Percentiles rank a stretch among this genome's conserved stretches.
phyloP scores from a whole-genome alignment of 2,888 invertebrate genomes.

The Amphipoea lucens region DNA sequence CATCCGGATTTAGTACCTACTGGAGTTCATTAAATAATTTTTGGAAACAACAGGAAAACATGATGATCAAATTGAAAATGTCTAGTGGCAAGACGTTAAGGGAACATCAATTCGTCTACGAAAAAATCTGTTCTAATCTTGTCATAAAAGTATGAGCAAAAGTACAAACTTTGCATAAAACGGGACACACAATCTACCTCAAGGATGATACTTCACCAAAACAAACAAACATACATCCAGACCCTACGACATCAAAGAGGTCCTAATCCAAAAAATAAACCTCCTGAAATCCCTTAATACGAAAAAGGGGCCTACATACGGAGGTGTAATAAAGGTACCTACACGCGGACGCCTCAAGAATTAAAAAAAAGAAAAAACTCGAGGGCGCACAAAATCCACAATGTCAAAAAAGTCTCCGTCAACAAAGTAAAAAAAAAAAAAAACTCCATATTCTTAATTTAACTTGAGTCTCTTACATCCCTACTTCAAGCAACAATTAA shows the following conservation, averaged over 20 bases:
- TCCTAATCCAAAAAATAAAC: slow-evolving; percentile 88
- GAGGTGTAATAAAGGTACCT: slow-evolving; percentile 81
- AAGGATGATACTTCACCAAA: slow-evolving; percentile 69
- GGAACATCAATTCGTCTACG: no score
- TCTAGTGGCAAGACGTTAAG: background rate
- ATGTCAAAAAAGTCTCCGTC: slow-evolving; percentile 89
- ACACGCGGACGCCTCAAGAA: slow-evolving; percentile 87
- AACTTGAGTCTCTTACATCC: slow-evolving; percentile 90
- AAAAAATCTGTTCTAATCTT: slow-evolving; percentile 9
- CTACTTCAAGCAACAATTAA: slow-evolving; percentile 78
- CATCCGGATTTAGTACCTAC: slow-evolving; percentile 29
- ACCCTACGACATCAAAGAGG: slow-evolving; percentile 83
- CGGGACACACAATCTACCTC: slow-evolving; percentile 41
- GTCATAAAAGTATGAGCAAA: slow-evolving; percentile 18
- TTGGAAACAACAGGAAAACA: background rate
- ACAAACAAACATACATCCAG: slow-evolving; percentile 86
- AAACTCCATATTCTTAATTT: slow-evolving; percentile 90
- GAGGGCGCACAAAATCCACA: slow-evolving; percentile 85
- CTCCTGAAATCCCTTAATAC: slow-evolving; percentile 85
- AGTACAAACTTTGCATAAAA: slow-evolving; percentile 30
- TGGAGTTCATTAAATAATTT: slow-evolving; percentile 12
- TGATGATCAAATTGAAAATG: background rate
- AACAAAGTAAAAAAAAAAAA: slow-evolving; percentile 83
- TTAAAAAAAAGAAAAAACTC: slow-evolving; percentile 83
- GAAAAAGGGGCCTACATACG: slow-evolving; percentile 76